Evolutionary conservation across 2,888 invertebrate species (phyloP), one percentile per base, ranked within the genome.

Genomic region (Listrodromus nycthemerus): DNA sequence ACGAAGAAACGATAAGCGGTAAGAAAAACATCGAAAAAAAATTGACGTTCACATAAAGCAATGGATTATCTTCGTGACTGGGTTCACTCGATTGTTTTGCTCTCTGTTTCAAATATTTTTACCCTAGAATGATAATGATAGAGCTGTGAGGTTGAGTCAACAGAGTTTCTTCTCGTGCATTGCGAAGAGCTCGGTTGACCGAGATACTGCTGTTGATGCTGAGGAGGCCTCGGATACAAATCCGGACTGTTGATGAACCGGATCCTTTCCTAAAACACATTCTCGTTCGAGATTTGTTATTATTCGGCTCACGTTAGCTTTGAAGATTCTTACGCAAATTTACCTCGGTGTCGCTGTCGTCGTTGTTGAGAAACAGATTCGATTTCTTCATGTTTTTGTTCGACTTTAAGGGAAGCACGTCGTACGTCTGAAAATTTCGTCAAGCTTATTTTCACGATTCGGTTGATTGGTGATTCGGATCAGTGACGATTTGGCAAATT

Each of bases 371-470:
- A 89, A 65, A 90, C 81, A 16, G 89, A 91, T 80, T 86, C 3
- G 92, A 88, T 85, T 90, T 88, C 79, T 88, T 87, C 63, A 88
- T 83, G 55, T 85, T 88, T 73, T 86, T 87, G 45, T 85, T 86
- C 33, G 86, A 82, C 82, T 89, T 90, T 0, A 85, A n/a, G 1
- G 84, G 66, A 7, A 91, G 89, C 27, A 90, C 91, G 73, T 95
- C 95, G 85, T 95, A 95, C 6, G 95, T 95, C 95, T 95, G 89
- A 52, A 92, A 92, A 88, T 41, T 13, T 41, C 13, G 13, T 41
- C 41, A 41, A 41, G 41, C 13, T n/a, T n/a, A n/a, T n/a, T n/a
- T n/a, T n/a, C n/a, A n/a, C n/a, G n/a, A n/a, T n/a, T n/a, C n/a
- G n/a, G n/a, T n/a, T n/a, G n/a, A n/a, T n/a, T n/a, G n/a, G 4